These are phyloP conservation scores for Parasteatoda lunata DNA, from an alignment of 2,888 invertebrate species.

Conservation along the genomic window DNA sequence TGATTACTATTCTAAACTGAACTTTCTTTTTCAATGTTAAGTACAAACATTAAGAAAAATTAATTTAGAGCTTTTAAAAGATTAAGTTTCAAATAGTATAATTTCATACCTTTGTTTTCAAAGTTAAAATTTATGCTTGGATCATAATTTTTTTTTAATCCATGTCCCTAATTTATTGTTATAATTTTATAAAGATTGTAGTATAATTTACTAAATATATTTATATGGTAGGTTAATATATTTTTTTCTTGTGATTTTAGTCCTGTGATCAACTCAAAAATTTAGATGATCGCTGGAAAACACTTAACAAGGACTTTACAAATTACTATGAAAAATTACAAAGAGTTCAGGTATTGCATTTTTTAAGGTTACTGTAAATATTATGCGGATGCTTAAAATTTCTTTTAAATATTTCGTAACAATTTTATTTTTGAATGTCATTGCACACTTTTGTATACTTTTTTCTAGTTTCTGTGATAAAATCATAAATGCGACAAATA, in stretches of 20 bases:
- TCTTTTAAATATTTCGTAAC: too few relatives aligned
- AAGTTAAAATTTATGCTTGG: background rate
- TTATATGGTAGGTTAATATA: background rate
- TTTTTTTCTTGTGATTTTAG: conserved; percentile 11
- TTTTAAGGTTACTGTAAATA: background rate
- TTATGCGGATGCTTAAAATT: too few relatives aligned
- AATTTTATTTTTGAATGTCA: too few relatives aligned
- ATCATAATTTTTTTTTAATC: background rate
- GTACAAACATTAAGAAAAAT: too few relatives aligned
- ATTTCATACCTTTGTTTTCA: too few relatives aligned
- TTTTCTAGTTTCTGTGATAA: too few relatives aligned
- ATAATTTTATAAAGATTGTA: background rate
- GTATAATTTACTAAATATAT: background rate
- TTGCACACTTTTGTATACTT: too few relatives aligned
- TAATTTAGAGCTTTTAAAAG: too few relatives aligned
- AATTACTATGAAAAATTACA: conserved; percentile 45
- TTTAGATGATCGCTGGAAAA: conserved; percentile 31
- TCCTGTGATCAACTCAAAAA: conserved; percentile 9
- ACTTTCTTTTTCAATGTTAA: background rate
- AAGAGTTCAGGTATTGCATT: conserved; percentile 40
- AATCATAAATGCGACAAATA: too few relatives aligned
- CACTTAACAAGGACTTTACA: conserved; percentile 31
- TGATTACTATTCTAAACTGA: background rate
- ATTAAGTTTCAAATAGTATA: too few relatives aligned
- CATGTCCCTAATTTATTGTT: background rate